Percentiles rank a stretch among this genome's conserved stretches.
Conservation (phyloP, 1,140 invertebrate genomes). For the Schlechtendalia chinensis region DNA sequence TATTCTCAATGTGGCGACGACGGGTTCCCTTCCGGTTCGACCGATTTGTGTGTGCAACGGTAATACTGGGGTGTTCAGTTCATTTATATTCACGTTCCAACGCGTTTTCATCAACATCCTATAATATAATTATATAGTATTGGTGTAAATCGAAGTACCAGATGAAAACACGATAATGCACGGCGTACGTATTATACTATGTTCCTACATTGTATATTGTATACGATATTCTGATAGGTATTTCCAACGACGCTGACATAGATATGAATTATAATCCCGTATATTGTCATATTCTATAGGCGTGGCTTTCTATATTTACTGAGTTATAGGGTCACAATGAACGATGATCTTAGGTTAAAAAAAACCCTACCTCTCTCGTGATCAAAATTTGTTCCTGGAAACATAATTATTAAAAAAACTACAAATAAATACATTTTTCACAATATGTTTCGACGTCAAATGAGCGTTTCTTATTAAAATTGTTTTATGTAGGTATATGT, state of each 20-base stretch:
- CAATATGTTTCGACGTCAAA: too few relatives aligned
- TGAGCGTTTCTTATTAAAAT: too few relatives aligned
- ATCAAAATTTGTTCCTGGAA: too few relatives aligned
- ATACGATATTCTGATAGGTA: background rate
- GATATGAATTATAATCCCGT: too few relatives aligned
- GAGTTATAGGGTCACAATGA: too few relatives aligned
- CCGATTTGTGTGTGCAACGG: background rate
- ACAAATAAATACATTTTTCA: too few relatives aligned
- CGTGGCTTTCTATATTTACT: too few relatives aligned
- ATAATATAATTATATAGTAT: background rate
- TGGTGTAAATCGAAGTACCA: conserved; percentile 7
- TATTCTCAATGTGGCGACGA: background rate
- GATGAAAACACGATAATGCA: background rate
- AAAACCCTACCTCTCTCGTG: too few relatives aligned
- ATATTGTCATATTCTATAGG: background rate
- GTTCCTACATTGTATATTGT: background rate
- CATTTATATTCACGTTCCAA: background rate
- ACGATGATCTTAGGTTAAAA: too few relatives aligned
- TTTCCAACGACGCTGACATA: background rate
- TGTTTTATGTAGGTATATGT: too few relatives aligned
- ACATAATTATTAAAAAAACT: too few relatives aligned
- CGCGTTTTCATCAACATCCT: background rate
- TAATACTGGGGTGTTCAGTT: background rate
- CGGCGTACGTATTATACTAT: background rate
- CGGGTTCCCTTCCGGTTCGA: background rate